phyloP scores from a whole-genome alignment of 2,113 vertebrate species.

The Arothron firmamentum region DNA sequence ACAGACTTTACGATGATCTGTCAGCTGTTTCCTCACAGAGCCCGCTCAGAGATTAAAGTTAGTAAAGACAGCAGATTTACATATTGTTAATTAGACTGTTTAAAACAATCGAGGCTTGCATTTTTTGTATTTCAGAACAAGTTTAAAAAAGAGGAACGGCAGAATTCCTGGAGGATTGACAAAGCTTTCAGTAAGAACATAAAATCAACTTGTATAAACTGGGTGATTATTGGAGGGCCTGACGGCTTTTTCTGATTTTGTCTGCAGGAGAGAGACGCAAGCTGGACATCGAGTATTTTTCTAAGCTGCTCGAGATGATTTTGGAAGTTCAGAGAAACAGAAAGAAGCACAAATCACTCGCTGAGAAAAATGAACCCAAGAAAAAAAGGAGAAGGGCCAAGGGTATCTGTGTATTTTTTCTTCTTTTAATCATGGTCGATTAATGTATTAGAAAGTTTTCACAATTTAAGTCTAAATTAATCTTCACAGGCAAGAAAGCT shows the following conservation, averaged over 20 bases:
- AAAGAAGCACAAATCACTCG: slow-evolving; percentile 69
- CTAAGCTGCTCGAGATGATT: slow-evolving; percentile 85
- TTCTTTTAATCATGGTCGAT: no score
- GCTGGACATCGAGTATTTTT: slow-evolving; percentile 92
- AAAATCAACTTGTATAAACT: background rate
- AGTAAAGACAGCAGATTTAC: background rate
- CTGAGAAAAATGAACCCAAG: slow-evolving; percentile 34
- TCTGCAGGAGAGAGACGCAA: slow-evolving; percentile 83
- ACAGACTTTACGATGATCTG: slow-evolving; percentile 98
- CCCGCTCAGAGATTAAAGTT: slow-evolving; percentile 94
- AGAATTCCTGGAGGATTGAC: slow-evolving; percentile 92
- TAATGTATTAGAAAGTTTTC: no score
- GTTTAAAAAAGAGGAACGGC: slow-evolving; percentile 93
- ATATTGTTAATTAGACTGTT: background rate
- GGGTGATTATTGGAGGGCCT: background rate
- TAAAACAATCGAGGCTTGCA: background rate
- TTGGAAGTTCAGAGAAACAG: slow-evolving; percentile 81
- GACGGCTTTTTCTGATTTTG: background rate
- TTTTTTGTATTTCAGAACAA: slow-evolving; percentile 81
- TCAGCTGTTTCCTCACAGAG: slow-evolving; percentile 92
- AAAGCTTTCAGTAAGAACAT: slow-evolving; percentile 92
- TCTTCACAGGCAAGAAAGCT: slow-evolving; percentile 39
- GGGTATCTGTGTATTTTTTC: slow-evolving; percentile 15
- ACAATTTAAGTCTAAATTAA: background rate
- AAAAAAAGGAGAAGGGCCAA: slow-evolving; percentile 38